Percentiles rank a stretch among this genome's conserved stretches.
These are phyloP conservation scores for Drosophila longiperda DNA, from an alignment of 2,888 invertebrate species.

Conservation along the genomic window DNA sequence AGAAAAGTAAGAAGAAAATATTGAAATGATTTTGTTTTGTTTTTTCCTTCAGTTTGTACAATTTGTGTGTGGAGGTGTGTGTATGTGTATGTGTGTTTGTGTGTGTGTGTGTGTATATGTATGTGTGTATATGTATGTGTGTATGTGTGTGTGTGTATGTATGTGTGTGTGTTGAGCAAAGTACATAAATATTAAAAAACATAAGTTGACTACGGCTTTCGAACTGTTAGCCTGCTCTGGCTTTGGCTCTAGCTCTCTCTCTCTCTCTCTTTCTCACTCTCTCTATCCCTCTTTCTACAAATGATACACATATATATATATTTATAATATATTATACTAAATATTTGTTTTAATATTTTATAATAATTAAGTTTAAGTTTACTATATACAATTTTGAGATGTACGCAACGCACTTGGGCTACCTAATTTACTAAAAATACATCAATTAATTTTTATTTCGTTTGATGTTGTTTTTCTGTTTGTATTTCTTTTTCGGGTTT, in stretches of 20 bases:
- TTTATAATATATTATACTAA: conserved; percentile 20
- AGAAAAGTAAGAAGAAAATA: conserved; percentile 11
- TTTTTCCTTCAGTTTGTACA: conserved; percentile 26
- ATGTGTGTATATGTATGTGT: not conserved
- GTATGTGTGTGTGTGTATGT: conserved; percentile 10
- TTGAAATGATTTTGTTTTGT: conserved; percentile 14
- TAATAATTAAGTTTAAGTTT: conserved; percentile 7
- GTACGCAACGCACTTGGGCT: conserved; percentile 32
- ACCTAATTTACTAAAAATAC: conserved; percentile 41
- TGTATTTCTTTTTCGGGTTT: not conserved
- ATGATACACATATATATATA: conserved; percentile 15
- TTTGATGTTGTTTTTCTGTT: conserved; percentile 1
- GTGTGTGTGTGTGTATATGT: not conserved
- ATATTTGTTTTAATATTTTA: not conserved
- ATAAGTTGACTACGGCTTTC: conserved; percentile 39
- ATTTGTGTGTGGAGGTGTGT: not conserved
- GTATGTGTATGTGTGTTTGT: conserved; percentile 1
- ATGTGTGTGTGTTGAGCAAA: conserved; percentile 41
- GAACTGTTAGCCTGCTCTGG: conserved; percentile 45
- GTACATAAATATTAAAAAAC: conserved; percentile 32
- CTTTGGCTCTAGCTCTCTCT: conserved; percentile 46
- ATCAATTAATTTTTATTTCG: conserved; percentile 28
- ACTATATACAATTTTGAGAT: conserved; percentile 28
- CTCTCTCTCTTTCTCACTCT: no score
- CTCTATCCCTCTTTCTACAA: conserved; percentile 2